A percentile compares a stretch with the other conserved stretches of the same genome.
phyloP scores from a whole-genome alignment of 2,888 invertebrate species.

The Lissocephala sabroskyi region DNA sequence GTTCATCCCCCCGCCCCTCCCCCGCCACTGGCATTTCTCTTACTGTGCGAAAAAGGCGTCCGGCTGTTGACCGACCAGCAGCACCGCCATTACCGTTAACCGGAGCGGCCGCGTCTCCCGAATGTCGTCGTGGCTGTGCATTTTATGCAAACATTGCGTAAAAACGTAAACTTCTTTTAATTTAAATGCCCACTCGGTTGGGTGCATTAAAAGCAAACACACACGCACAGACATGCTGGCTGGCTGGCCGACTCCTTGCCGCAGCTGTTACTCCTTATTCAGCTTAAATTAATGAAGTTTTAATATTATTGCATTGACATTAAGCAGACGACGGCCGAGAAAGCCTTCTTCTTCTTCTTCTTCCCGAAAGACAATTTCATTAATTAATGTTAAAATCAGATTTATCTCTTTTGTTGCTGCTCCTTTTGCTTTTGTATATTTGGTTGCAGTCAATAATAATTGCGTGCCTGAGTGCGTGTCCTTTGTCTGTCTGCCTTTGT shows the following conservation, averaged over 20 bases:
- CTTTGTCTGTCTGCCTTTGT: slow-evolving; percentile 6
- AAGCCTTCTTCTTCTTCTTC: background rate
- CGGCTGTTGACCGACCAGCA: slow-evolving; percentile 2
- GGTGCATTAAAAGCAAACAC: slow-evolving; percentile 43
- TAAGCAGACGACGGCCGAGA: slow-evolving; percentile 14
- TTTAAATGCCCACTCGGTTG: slow-evolving; percentile 24
- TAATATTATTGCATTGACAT: slow-evolving; percentile 61
- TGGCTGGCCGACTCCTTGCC: background rate
- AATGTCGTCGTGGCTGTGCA: slow-evolving; percentile 22
- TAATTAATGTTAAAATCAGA: slow-evolving; percentile 45
- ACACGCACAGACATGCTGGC: background rate
- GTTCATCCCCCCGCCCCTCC: too few relatives aligned
- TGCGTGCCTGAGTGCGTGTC: background rate
- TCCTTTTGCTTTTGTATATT: too few relatives aligned
- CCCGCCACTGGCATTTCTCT: background rate
- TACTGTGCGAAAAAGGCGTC: slow-evolving; percentile 15
- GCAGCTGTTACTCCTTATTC: too few relatives aligned
- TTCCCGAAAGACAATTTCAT: slow-evolving; percentile 27
- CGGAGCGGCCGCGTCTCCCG: background rate
- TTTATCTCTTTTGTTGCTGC: slow-evolving; percentile 31
- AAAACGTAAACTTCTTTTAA: slow-evolving; percentile 63
- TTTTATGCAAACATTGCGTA: slow-evolving; percentile 60
- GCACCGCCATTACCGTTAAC: background rate
- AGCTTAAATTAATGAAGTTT: slow-evolving; percentile 66
- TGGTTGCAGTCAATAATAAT: slow-evolving; percentile 26